A percentile compares a stretch with the other conserved stretches of the same genome.
phyloP scores from a whole-genome alignment of 1,140 invertebrate species.

The Diprion similis region DNA sequence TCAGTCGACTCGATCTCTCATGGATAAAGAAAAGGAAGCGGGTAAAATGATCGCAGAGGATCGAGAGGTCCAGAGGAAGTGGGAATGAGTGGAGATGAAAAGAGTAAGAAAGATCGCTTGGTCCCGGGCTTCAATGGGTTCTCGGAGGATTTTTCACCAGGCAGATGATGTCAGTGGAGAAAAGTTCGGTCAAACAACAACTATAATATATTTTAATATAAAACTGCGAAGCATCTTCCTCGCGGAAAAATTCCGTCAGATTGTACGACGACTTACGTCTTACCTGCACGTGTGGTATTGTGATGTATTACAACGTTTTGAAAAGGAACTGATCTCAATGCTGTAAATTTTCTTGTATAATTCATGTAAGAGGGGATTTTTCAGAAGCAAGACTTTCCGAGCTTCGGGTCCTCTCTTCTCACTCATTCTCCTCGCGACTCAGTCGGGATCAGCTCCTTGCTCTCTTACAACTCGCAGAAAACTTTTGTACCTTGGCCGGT shows the following conservation, averaged over 20 bases:
- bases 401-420: neutral
- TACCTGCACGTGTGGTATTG: neutral
- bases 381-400: neutral
- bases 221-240: too few species aligned
- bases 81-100: too few species aligned
- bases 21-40: neutral
- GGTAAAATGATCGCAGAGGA: too few species aligned
- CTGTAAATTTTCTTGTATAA: neutral
- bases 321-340: neutral
- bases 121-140: too few species aligned
- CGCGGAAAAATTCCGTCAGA: neutral
- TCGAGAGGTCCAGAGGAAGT: too few species aligned
- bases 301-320: neutral
- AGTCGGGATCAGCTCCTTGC: neutral
- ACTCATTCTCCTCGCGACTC: slow-evolving; percentile 6
- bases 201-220: too few species aligned
- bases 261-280: neutral
- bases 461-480: slow-evolving; percentile 19
- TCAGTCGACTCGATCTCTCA: neutral
- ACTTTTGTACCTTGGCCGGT: slow-evolving; percentile 29
- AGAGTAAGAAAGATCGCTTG: too few species aligned
- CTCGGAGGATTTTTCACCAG: too few species aligned
- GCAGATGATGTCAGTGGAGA: too few species aligned
- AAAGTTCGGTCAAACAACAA: too few species aligned
- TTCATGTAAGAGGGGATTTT: neutral